phyloP scores from a whole-genome alignment of 1,140 invertebrate genomes.

The Chironomus striatipennis region DNA sequence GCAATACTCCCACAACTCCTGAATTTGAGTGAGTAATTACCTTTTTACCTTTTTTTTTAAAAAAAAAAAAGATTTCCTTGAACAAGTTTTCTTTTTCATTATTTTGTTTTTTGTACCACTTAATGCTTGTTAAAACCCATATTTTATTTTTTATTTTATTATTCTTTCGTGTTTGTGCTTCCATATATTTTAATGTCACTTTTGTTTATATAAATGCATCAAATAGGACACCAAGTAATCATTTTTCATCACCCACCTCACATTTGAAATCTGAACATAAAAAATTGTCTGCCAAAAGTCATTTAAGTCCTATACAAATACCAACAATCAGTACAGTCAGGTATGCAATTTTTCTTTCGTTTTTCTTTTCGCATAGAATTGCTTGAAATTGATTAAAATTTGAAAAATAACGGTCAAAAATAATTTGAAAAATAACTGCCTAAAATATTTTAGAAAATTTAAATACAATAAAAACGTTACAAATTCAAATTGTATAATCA shows the following conservation, averaged over 20 bases:
- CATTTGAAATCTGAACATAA: background rate
- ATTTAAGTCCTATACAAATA: slow-evolving; percentile 27
- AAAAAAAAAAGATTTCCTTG: too few species aligned
- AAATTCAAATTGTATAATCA: too few species aligned
- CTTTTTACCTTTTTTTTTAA: too few species aligned
- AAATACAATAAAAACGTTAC: too few species aligned
- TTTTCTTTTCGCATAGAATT: too few species aligned
- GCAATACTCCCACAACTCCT: slow-evolving; percentile 52
- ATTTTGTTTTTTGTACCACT: background rate
- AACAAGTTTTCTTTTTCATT: slow-evolving; percentile 24
- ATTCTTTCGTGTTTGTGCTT: slow-evolving; percentile 17
- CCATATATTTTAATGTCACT: background rate
- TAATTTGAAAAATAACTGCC: too few species aligned
- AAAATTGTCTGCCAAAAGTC: background rate
- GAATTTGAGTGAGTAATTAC: slow-evolving; percentile 48
- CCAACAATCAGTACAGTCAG: slow-evolving; percentile 23
- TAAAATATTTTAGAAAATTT: too few species aligned
- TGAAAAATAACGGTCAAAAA: too few species aligned
- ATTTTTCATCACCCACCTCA: background rate
- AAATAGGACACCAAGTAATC: slow-evolving; percentile 1
- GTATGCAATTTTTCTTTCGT: slow-evolving; percentile 18
- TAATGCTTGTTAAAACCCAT: background rate
- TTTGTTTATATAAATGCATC: slow-evolving; percentile 11
- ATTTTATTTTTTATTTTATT: too few species aligned
- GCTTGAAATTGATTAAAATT: too few species aligned